Base-by-base conservation (phyloP, 2,888 invertebrate species). In the Halictus quadricinctus region DNA sequence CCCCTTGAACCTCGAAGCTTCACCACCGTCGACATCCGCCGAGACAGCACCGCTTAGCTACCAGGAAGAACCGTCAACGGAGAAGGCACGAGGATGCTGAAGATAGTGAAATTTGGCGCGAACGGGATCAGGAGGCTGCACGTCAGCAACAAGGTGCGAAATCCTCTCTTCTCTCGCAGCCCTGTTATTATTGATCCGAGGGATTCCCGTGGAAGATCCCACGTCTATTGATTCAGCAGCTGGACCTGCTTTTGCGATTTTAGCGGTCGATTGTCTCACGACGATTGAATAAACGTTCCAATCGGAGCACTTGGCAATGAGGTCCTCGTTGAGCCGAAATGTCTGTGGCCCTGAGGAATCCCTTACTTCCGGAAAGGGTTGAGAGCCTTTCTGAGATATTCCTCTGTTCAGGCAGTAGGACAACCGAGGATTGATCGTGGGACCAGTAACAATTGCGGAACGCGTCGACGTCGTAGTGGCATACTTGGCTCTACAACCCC, bases 101-200 rank as follows among this genome's bases (percentile, higher is more conserved):
- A 90, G 79, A 82, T 90, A 64, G 85, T 90, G 10, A 92, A 91
- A 76, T 77, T 86, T 41, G 88, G 90, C 46, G 79, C 81, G 43
- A 91, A 88, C 66, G 86, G 87, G 72, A 85, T 93, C 41, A 88
- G 91, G 85, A 90, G 85, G 81, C 72, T 93, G 66, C 93, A 93
- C 79, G 88, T 90, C 13, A 90, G 87, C 73, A 87, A 85, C 41
- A 90, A 91, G 93, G 93, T 93, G 85, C 83, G 84, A 13, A 46
- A 66, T 29, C 29, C 13, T 18, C 7, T 36, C 18, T 29, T 18
- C 66, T 36, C 15, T 36, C 3, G 29, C 18, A 66, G 60, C 60
- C 10, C 29, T 18, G 29, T 64, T 79, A 79, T 64, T 79, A 79
- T 79, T 48, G 79, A 79, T 79, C 66, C 25, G 50, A 46, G 43